These are phyloP conservation scores for Synodontis membranacea DNA, from an alignment of 2,113 vertebrate species.

Conservation along the genomic window DNA sequence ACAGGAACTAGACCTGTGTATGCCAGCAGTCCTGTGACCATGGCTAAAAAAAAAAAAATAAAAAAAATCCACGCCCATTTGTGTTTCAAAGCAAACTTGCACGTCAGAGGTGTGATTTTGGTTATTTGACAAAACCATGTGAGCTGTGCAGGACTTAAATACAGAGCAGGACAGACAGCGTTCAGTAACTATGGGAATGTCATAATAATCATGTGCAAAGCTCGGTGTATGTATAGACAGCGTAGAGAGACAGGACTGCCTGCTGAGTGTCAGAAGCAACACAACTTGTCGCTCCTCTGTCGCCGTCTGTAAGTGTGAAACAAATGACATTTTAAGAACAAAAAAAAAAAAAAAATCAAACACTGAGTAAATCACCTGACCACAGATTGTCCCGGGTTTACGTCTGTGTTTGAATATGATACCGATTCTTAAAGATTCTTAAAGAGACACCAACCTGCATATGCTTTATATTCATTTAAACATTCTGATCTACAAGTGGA, in stretches of 20 bases:
- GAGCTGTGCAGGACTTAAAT: constrained; percentile 13
- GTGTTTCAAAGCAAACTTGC: not conserved
- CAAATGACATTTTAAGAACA: constrained; percentile 24
- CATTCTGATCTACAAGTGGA: not conserved
- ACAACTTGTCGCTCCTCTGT: not conserved
- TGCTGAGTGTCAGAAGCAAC: constrained; percentile 30
- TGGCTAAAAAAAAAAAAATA: not conserved
- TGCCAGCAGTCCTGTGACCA: constrained; percentile 34
- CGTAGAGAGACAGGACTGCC: constrained; percentile 11
- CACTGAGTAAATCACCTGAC: not conserved
- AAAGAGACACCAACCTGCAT: not conserved
- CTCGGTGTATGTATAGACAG: constrained; percentile 7
- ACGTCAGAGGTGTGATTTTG: not conserved
- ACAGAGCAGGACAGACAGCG: constrained; percentile 9
- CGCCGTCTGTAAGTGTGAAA: constrained; percentile 4
- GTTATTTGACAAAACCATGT: constrained; percentile 10
- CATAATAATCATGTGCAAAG: not conserved
- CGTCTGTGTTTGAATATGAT: not conserved
- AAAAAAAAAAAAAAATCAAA: not conserved
- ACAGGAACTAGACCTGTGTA: constrained; percentile 46
- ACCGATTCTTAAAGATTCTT: not conserved
- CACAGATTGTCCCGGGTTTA: not conserved
- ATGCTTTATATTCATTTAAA: not conserved
- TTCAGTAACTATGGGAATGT: constrained; percentile 10
- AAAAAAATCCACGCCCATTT: not conserved